Evolutionary conservation across 1,140 invertebrate species (phyloP), one percentile per base, ranked within the genome.

Genomic region (Zaprionus nigranus): DNA sequence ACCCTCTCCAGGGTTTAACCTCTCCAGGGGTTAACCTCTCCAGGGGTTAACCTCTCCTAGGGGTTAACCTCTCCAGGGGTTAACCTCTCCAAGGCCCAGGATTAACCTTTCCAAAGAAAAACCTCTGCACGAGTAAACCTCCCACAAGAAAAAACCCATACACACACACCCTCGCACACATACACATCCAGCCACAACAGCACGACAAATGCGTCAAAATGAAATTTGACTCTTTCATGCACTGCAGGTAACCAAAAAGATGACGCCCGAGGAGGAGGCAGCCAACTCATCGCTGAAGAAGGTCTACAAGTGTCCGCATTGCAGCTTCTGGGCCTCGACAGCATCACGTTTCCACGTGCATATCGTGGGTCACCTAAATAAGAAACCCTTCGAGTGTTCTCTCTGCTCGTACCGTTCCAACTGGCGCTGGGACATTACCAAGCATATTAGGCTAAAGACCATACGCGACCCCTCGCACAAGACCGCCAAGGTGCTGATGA

Each of bases 341-440:
- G 97, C 97, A n/a, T 98, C 97, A 34, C 95, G 97, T 76, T 98
- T 98, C 93, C 97, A 98, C 92, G 97, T 98, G 20, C 97, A 98
- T 93, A 97, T 98, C 78, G 97, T 98, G 22, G 97, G 97, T 20
- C 97, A 98, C 93, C 94, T 97, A 70, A 98, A 98, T 93, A 97
- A 96, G 91, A 98, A 98, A 92, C 98, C 98, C 5, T 99, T 98
- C 92, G 97, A 98, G 93, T 99, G 98, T 94, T 99, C 98, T 3
- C 94, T 97, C 3, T 99, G 98, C 93, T 95, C 96, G 24, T 98
- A 98, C 91, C 96, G 97, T 74, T 98, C 97, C 24, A 98, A 98
- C 93, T 98, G 97, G 97, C 95, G 97, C 74, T 98, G 97, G 97
- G 97, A 98, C 93, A 98, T 99, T 69, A 98, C 97, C 49, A 99